A percentile compares a stretch with the other conserved stretches of the same genome.
phyloP scores from a whole-genome alignment of 2,888 invertebrate species.

The Stenurella melanura region DNA sequence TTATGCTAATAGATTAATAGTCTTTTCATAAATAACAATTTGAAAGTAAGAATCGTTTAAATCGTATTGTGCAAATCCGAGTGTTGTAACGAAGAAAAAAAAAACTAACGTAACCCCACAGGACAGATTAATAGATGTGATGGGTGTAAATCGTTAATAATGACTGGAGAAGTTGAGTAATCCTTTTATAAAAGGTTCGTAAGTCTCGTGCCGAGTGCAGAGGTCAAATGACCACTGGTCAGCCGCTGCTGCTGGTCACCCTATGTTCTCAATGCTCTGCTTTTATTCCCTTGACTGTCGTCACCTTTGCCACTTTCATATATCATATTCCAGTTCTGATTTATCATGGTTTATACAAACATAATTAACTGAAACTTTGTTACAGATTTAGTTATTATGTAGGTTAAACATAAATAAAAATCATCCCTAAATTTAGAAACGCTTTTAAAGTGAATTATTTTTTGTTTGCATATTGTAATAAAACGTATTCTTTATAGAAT shows the following conservation, averaged over 20 bases:
- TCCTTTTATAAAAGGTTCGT: conserved; percentile 67
- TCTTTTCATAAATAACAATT: background rate
- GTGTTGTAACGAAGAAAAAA: background rate
- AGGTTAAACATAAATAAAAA: conserved; percentile 3
- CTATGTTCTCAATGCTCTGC: conserved; percentile 40
- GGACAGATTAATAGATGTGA: conserved; percentile 24
- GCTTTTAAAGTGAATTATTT: no score
- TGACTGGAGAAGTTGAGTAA: conserved; percentile 60
- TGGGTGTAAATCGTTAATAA: conserved; percentile 48
- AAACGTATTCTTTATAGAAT: no score
- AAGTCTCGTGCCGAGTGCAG: conserved; percentile 67
- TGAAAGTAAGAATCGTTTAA: background rate
- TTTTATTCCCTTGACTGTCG: conserved; percentile 55
- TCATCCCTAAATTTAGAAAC: background rate
- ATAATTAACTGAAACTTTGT: conserved; percentile 31
- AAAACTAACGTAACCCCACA: background rate
- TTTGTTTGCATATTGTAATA: no score
- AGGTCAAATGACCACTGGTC: conserved; percentile 68
- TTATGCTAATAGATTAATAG: background rate
- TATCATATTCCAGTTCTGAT: conserved; percentile 54
- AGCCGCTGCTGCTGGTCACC: conserved; percentile 53
- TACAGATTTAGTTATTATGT: conserved; percentile 35
- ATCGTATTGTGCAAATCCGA: background rate
- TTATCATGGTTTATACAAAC: conserved; percentile 32
- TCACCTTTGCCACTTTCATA: conserved; percentile 58